Base-by-base conservation (phyloP, 2,888 invertebrate genomes). In the Calliopum simillimum region DNA sequence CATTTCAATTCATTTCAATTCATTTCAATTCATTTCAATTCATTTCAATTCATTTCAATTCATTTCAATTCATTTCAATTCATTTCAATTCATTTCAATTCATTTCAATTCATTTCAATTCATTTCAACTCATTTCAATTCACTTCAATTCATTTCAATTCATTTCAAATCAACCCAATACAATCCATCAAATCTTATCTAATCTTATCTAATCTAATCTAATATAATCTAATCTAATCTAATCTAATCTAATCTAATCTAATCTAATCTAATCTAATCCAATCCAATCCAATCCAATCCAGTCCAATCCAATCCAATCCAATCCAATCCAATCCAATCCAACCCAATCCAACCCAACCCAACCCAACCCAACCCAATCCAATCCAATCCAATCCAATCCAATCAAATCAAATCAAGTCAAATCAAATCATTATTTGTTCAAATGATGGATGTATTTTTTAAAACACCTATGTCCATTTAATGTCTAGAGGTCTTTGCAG, bases 71-170 rank as follows among this genome's bases (percentile, higher is more conserved):
- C n/a, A 51, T n/a, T 14, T 51, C n/a, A 51, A 51, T 14, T 51
- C n/a, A 51, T n/a, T 14, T 51, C n/a, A 51, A 51, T 14, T 51
- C n/a, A 51, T n/a, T 14, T 51, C n/a, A 51, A 51, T 14, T 51
- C n/a, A 51, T n/a, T 14, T 51, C n/a, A 51, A 51, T 14, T 51
- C n/a, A 51, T n/a, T 51, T 51, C 11, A 51, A 51, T 51, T 51
- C 11, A 51, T n/a, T 51, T 51, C 11, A 51, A 51, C 16, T 51
- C 11, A 51, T n/a, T 51, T 51, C 11, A 51, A 51, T 51, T 51
- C 11, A 51, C 12, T 51, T 51, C 11, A 51, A 51, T 51, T 51
- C 11, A 51, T n/a, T 51, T 51, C 11, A 51, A 51, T 51, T 51
- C 11, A 51, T n/a, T 51, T 51, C 11, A 51, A 51, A n/a, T 51